These are phyloP conservation scores for Canis aureus DNA, from an alignment of 2,113 vertebrate species.

Conservation along the genomic window DNA sequence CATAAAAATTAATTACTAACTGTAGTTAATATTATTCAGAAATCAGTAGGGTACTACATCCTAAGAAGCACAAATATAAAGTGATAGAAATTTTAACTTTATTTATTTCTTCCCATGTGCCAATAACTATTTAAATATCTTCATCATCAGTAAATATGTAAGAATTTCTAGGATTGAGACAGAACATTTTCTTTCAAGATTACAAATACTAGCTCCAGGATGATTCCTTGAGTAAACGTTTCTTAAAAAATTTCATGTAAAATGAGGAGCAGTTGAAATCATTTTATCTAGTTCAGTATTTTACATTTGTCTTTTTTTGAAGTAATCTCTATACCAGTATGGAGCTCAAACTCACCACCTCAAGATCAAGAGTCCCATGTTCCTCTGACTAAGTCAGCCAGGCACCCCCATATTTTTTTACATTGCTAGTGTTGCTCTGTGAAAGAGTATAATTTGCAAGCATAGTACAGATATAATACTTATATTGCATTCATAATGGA, in stretches of 20 bases:
- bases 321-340: background rate
- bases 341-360: background rate
- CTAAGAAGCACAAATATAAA: background rate
- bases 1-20: background rate
- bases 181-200: background rate
- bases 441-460: background rate
- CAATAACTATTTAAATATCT: background rate
- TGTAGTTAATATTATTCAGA: background rate
- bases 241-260: background rate
- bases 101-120: background rate
- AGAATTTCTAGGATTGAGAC: background rate
- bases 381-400: background rate
- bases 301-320: background rate
- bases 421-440: background rate
- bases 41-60: background rate
- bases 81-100: background rate
- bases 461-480: background rate
- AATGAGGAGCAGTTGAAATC: background rate
- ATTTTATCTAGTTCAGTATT: background rate
- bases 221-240: background rate
- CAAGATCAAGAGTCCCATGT: background rate
- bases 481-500: background rate
- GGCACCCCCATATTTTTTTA: background rate
- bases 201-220: background rate
- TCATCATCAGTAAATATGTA: slow-evolving; percentile 1